Evolutionary conservation across 2,888 invertebrate genomes (phyloP).

Genomic region (Drosophila kanekoi): DNA sequence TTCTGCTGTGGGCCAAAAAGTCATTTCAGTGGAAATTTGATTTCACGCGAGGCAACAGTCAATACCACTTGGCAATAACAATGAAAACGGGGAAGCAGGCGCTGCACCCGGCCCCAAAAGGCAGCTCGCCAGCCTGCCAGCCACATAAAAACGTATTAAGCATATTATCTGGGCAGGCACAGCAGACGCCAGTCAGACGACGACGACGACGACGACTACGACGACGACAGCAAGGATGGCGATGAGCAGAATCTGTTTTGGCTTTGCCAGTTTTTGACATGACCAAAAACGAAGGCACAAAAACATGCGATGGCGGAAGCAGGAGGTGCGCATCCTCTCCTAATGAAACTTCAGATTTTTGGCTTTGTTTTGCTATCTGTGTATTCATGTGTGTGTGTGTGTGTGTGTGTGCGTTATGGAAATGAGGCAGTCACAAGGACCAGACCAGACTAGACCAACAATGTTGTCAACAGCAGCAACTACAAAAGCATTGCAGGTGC

Average conservation of each 20-base stretch:
- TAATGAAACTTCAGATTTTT: conserved; percentile 80
- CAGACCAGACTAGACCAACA: conserved; percentile 55
- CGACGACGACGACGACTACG: conserved; percentile 10
- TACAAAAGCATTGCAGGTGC: conserved; percentile 35
- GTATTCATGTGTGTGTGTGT: conserved; percentile 9
- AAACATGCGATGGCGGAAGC: conserved; percentile 29
- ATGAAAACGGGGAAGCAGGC: conserved; percentile 47
- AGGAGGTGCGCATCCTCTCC: conserved; percentile 48
- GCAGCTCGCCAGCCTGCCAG: conserved; percentile 31
- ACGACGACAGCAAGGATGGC: neutral
- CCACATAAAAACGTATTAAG: conserved; percentile 81
- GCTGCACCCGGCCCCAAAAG: neutral
- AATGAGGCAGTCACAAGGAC: conserved; percentile 64
- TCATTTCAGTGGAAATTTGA: conserved; percentile 79
- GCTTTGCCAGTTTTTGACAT: conserved; percentile 72
- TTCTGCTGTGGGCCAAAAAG: conserved; percentile 61
- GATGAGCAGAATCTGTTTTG: conserved; percentile 64
- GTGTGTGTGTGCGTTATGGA: conserved; percentile 66
- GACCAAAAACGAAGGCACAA: conserved; percentile 56
- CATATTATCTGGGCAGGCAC: conserved; percentile 75
- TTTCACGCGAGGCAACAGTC: conserved; percentile 73
- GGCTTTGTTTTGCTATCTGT: conserved; percentile 54
- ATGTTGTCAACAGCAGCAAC: conserved; percentile 76
- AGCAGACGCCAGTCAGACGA: conserved; percentile 64
- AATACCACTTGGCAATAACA: conserved; percentile 76